Conservation (phyloP, 2,113 vertebrate genomes). For the Craseonycteris thonglongyai region DNA sequence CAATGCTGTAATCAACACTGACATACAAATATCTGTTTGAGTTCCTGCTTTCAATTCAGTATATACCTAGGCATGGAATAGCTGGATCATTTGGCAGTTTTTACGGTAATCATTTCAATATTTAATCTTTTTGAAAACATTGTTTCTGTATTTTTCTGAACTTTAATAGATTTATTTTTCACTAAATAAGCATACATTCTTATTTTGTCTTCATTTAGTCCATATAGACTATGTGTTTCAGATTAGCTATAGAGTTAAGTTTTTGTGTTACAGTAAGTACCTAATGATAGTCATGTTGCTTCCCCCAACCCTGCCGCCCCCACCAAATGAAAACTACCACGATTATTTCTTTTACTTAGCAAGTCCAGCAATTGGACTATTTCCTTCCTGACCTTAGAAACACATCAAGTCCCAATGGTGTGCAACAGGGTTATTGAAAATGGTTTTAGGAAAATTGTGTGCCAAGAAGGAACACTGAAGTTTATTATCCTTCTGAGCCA, state of each 20-base stretch:
- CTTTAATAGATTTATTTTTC: background rate
- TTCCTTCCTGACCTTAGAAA: conserved; percentile 62
- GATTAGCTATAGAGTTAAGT: background rate
- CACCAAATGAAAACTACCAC: background rate
- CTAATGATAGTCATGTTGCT: conserved; percentile 61
- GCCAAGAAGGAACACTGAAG: conserved; percentile 55
- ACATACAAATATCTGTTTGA: background rate
- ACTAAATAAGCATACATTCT: background rate
- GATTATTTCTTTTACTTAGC: conserved; percentile 60
- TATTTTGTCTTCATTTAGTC: conserved; percentile 32
- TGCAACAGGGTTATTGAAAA: conserved; percentile 50
- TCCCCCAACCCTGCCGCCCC: background rate
- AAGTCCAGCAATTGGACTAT: conserved; percentile 47
- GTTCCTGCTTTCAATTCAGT: background rate
- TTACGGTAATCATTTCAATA: background rate
- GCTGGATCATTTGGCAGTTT: background rate
- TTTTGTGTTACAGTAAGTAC: conserved; percentile 63
- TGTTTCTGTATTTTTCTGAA: background rate
- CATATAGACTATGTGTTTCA: background rate
- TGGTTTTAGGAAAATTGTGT: conserved; percentile 56
- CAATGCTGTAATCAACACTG: background rate
- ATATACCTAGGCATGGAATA: background rate
- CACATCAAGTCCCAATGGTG: conserved; percentile 36
- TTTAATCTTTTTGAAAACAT: conserved; percentile 32
- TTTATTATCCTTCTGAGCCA: conserved; percentile 63